phyloP scores from a whole-genome alignment of 2,797 vertebrate species.

The Enteromius trimaculatus region DNA sequence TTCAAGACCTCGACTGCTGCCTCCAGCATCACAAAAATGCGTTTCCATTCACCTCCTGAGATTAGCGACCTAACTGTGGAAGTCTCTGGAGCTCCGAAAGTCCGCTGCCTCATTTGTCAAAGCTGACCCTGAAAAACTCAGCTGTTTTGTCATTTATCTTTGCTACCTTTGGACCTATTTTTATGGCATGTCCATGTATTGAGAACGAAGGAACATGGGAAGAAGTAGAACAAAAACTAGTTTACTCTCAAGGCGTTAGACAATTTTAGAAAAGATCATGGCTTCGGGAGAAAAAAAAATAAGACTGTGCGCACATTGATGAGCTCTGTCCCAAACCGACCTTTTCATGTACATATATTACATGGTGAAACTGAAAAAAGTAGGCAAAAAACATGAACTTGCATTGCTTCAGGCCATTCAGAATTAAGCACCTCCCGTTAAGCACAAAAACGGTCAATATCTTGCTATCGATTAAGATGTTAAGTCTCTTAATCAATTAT shows the following conservation, averaged over 20 bases:
- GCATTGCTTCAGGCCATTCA: neutral
- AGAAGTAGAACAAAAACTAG: constrained; percentile 66
- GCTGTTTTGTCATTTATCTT: constrained; percentile 61
- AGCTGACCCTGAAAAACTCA: constrained; percentile 75
- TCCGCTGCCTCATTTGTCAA: constrained; percentile 81
- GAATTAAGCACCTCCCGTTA: neutral
- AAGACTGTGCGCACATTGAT: neutral
- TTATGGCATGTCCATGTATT: constrained; percentile 50
- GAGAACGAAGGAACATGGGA: constrained; percentile 50
- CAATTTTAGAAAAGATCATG: constrained; percentile 15
- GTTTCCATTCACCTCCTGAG: constrained; percentile 69
- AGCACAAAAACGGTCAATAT: constrained; percentile 23
- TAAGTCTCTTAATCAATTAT: constrained; percentile 44
- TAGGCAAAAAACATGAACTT: neutral
- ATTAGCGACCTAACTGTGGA: constrained; percentile 75
- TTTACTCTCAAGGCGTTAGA: constrained; percentile 50
- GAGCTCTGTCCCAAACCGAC: neutral
- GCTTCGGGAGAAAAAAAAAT: neutral
- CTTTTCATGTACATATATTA: neutral
- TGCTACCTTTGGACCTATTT: constrained; percentile 59
- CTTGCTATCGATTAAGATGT: constrained; percentile 22
- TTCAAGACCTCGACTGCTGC: constrained; percentile 45
- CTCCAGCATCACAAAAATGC: constrained; percentile 61
- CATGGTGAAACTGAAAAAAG: neutral
- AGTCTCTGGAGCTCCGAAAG: constrained; percentile 72